Conservation (phyloP, 2,888 invertebrate genomes). For the Rambutsinella grinnellia region DNA sequence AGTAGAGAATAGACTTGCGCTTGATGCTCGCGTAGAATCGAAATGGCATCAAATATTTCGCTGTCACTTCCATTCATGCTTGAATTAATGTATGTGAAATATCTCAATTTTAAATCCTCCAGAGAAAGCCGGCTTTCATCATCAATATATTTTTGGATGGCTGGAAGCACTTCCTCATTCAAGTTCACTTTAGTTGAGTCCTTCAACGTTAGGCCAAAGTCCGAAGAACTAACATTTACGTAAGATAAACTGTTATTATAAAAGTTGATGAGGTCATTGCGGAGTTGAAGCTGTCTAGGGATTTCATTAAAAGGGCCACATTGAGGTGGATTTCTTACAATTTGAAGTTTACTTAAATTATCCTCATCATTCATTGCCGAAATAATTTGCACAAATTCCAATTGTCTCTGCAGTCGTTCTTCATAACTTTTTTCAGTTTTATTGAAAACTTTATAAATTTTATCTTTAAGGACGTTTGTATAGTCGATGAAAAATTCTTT, state of each 20-base stretch:
- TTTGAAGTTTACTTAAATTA: not conserved
- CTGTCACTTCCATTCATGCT: too few relatives aligned
- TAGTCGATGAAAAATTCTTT: not conserved
- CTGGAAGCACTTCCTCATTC: too few relatives aligned
- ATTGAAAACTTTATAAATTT: not conserved
- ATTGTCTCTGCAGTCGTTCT: too few relatives aligned
- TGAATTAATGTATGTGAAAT: too few relatives aligned
- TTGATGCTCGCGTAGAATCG: too few relatives aligned
- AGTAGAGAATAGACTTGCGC: too few relatives aligned
- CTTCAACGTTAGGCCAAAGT: not conserved
- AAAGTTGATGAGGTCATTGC: not conserved
- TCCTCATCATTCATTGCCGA: not conserved
- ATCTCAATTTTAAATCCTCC: too few relatives aligned
- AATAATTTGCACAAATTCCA: not conserved
- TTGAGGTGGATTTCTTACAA: not conserved
- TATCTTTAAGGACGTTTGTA: not conserved
- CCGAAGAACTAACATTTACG: not conserved
- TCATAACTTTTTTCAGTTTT: too few relatives aligned
- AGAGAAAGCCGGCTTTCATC: too few relatives aligned
- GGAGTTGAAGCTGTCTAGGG: not conserved
- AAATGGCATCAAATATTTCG: too few relatives aligned
- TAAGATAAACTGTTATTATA: not conserved
- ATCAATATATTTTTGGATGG: too few relatives aligned
- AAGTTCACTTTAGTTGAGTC: too few relatives aligned
- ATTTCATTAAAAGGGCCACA: not conserved